Evolutionary conservation across 2,888 invertebrate genomes (phyloP).

Genomic region (Antheraea assamensis): DNA sequence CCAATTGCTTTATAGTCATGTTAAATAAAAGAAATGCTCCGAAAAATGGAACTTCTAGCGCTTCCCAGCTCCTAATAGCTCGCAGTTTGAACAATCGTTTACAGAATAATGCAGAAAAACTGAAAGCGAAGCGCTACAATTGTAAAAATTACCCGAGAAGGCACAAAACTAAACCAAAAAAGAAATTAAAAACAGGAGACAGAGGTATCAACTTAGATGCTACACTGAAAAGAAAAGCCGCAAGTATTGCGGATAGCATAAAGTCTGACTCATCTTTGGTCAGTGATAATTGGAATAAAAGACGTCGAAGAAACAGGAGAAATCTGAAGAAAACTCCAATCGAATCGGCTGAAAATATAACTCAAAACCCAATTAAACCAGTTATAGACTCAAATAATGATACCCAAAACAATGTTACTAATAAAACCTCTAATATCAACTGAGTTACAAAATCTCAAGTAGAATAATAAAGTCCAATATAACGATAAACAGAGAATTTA

Average conservation of each 20-base stretch:
- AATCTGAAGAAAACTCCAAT: neutral
- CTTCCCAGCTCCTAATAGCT: neutral
- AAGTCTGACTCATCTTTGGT: neutral
- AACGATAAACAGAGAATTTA: no score
- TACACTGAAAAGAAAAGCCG: neutral
- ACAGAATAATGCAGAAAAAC: neutral
- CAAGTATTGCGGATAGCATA: neutral
- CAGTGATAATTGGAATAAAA: neutral
- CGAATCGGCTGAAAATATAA: neutral
- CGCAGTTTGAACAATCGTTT: neutral
- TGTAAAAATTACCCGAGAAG: neutral
- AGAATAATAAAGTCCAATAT: neutral
- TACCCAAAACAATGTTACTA: neutral
- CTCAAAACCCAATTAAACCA: neutral
- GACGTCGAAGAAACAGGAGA: neutral
- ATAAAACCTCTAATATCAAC: neutral
- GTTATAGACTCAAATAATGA: neutral
- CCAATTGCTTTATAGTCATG: neutral
- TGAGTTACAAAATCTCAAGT: neutral
- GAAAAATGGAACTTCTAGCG: neutral
- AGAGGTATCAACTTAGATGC: neutral
- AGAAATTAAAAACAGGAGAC: neutral
- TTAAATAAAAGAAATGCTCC: neutral
- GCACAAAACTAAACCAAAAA: neutral
- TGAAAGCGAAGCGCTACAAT: neutral